Conservation (phyloP, 2,113 vertebrate genomes). For the Semnornis frantzii region DNA sequence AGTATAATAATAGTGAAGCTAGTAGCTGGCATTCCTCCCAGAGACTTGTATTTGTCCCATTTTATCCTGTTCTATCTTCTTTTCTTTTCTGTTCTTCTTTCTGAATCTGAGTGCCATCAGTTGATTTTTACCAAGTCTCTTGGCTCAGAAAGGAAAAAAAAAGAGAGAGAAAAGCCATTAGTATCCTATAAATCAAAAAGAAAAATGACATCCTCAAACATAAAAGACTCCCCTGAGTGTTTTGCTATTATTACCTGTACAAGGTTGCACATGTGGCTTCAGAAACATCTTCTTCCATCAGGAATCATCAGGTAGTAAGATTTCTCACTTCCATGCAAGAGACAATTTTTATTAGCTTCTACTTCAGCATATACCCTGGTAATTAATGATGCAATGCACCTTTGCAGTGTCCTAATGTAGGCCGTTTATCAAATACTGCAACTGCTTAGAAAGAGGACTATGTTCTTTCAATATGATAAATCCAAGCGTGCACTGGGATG, state of each 20-base stretch:
- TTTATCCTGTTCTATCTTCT: slow-evolving; percentile 11
- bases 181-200: slow-evolving; percentile 71
- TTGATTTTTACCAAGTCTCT: slow-evolving; percentile 31
- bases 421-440: slow-evolving; percentile 48
- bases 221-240: slow-evolving; percentile 70
- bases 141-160: not conserved
- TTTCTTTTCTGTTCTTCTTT: slow-evolving; percentile 12
- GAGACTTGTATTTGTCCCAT: slow-evolving; percentile 58
- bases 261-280: slow-evolving; percentile 61
- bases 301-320: slow-evolving; percentile 44
- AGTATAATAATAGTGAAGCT: slow-evolving; percentile 73
- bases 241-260: slow-evolving; percentile 74
- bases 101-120: not conserved
- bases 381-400: slow-evolving; percentile 70
- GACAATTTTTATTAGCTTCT: slow-evolving; percentile 70
- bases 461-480: slow-evolving; percentile 47
- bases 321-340: slow-evolving; percentile 62
- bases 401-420: slow-evolving; percentile 47
- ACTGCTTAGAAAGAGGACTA: not conserved
- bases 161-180: slow-evolving; percentile 31
- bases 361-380: slow-evolving; percentile 49
- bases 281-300: slow-evolving; percentile 66
- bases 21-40: slow-evolving; percentile 47
- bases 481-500: rapidly evolving
- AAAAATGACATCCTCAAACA: slow-evolving; percentile 61